Evolutionary conservation across 2,797 vertebrate genomes (phyloP).

Genomic region (Enteromius unitaeniatus): DNA sequence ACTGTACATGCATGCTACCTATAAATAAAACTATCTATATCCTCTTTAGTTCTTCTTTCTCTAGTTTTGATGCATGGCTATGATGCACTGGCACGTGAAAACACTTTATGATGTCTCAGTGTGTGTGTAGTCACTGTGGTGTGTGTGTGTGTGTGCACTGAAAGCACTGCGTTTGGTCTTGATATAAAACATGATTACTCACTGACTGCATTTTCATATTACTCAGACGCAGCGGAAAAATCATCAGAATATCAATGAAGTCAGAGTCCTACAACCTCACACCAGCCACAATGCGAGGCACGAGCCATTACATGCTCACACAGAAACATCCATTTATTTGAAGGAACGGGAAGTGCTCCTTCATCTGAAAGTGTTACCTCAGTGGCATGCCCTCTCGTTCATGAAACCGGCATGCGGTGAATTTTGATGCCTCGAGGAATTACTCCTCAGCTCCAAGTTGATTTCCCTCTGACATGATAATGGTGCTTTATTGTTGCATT

Average conservation of each 20-base stretch:
- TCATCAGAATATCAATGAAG: constrained; percentile 61
- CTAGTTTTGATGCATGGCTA: background rate
- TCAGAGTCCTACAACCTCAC: constrained; percentile 33
- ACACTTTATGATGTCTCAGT: constrained; percentile 2
- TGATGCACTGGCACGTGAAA: constrained; percentile 6
- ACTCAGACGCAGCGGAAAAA: constrained; percentile 49
- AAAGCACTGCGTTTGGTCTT: constrained; percentile 25
- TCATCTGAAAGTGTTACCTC: constrained; percentile 42
- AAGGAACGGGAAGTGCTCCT: constrained; percentile 39
- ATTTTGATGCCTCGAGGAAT: constrained; percentile 33
- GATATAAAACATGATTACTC: constrained; percentile 44
- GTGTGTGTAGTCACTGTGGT: constrained; percentile 3
- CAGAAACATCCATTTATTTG: constrained; percentile 40
- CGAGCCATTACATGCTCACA: constrained; percentile 39
- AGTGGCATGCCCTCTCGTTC: constrained; percentile 9
- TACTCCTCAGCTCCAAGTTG: constrained; percentile 19
- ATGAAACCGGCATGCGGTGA: constrained; percentile 9
- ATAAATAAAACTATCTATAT: background rate
- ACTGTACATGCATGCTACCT: background rate
- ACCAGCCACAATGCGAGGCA: constrained; percentile 44
- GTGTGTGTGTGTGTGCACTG: constrained; percentile 43
- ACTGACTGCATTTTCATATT: constrained; percentile 56
- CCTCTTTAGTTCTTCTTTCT: background rate
- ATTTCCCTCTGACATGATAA: constrained; percentile 37
- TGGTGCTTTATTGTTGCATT: constrained; percentile 49